Percentiles rank a stretch among this genome's conserved stretches.
Evolutionary conservation across 2,888 invertebrate genomes (phyloP).

Genomic region (Volucella inflata): DNA sequence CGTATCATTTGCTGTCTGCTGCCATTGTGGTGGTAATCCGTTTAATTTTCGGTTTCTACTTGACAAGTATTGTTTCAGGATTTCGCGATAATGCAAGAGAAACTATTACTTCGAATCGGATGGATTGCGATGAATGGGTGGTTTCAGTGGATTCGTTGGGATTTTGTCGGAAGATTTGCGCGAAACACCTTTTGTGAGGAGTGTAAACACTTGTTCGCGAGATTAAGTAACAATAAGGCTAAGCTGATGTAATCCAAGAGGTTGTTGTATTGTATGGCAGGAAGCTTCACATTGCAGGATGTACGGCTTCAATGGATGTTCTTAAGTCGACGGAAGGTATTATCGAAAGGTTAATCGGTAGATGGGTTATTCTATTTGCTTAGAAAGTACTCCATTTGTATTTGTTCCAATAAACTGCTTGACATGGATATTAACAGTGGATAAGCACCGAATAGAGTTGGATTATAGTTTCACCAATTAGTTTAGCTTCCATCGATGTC

Average conservation of each 20-base stretch:
- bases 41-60: constrained; percentile 68
- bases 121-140: constrained; percentile 16
- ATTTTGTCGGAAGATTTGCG: constrained; percentile 63
- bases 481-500: too few relatives aligned
- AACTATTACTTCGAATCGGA: neutral
- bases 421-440: too few relatives aligned
- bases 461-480: too few relatives aligned
- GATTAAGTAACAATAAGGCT: constrained; percentile 23
- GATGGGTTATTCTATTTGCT: too few relatives aligned
- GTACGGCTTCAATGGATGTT: too few relatives aligned
- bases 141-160: constrained; percentile 44
- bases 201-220: constrained; percentile 36
- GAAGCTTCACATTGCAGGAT: too few relatives aligned
- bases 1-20: neutral
- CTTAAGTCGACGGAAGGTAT: too few relatives aligned
- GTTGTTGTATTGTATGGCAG: neutral
- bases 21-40: constrained; percentile 53
- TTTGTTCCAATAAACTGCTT: too few relatives aligned
- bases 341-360: too few relatives aligned
- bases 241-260: constrained; percentile 11
- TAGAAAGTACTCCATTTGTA: too few relatives aligned
- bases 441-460: too few relatives aligned
- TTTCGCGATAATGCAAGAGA: constrained; percentile 52
- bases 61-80: constrained; percentile 72
- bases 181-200: constrained; percentile 22